Percentiles rank a stretch among this genome's conserved stretches.
phyloP scores from a whole-genome alignment of 1,140 invertebrate genomes.

The Drosophila gunungcola region DNA sequence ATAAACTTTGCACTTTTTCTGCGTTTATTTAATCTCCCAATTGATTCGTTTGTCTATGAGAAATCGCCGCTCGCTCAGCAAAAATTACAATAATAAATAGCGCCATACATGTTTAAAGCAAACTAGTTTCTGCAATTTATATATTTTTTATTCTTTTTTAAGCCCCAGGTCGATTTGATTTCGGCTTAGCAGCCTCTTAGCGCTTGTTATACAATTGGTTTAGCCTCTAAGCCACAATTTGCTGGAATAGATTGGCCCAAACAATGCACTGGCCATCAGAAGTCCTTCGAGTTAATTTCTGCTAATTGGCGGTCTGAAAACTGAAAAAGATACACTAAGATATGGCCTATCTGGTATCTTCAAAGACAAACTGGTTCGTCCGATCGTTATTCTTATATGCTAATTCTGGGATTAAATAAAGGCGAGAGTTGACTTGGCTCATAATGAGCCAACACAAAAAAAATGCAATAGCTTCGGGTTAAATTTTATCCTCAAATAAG shows the following conservation, averaged over 20 bases:
- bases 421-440: too few relatives aligned
- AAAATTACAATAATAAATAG: constrained; percentile 67
- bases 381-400: constrained; percentile 34
- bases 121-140: constrained; percentile 59
- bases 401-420: constrained; percentile 28
- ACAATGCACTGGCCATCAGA: constrained; percentile 25
- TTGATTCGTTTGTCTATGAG: constrained; percentile 31
- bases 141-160: constrained; percentile 6
- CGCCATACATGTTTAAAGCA: constrained; percentile 56
- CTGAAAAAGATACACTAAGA: constrained; percentile 18
- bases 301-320: constrained; percentile 27
- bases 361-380: constrained; percentile 24
- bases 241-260: background rate
- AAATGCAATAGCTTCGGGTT: constrained; percentile 1
- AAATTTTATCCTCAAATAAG: background rate
- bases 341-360: constrained; percentile 15
- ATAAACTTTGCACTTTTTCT: constrained; percentile 55
- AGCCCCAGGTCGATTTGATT: constrained; percentile 17
- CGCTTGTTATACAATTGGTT: constrained; percentile 55
- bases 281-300: constrained; percentile 42
- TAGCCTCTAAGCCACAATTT: constrained; percentile 39
- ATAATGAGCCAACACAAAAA: background rate
- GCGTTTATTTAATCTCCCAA: constrained; percentile 27
- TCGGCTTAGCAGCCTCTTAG: constrained; percentile 27
- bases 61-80: constrained; percentile 6